These are phyloP conservation scores for Diachasma alloeum DNA, from an alignment of 1,140 invertebrate genomes.

Conservation along the genomic window DNA sequence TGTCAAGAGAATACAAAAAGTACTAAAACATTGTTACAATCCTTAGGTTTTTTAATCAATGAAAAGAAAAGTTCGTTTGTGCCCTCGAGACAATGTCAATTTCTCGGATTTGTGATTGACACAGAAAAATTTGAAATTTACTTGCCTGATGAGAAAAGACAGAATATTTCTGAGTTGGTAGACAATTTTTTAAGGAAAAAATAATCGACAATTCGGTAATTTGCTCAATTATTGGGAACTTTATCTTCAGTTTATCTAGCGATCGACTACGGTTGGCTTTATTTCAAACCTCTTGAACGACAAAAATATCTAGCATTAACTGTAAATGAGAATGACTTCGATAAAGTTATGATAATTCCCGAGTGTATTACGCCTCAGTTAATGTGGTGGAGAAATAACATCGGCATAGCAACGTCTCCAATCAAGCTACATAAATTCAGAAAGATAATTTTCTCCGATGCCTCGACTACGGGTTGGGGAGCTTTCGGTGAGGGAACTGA, in stretches of 20 bases:
- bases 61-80: neutral
- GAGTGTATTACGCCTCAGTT: neutral
- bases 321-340: neutral
- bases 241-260: neutral
- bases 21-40: neutral
- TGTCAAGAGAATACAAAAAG: neutral
- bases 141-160: neutral
- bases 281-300: neutral
- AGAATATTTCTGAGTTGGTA: neutral
- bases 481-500: conserved; percentile 15
- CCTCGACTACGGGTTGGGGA: conserved; percentile 45
- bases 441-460: conserved; percentile 42
- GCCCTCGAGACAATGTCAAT: neutral
- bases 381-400: neutral
- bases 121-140: neutral
- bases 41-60: conserved; percentile 3
- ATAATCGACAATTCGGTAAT: neutral
- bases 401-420: neutral
- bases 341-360: neutral
- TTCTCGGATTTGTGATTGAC: conserved; percentile 7
- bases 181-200: neutral
- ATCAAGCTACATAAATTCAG: neutral
- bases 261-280: neutral
- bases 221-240: neutral
- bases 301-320: neutral